Conservation (phyloP, 2,797 vertebrate species). For the Scyliorhinus canicula region DNA sequence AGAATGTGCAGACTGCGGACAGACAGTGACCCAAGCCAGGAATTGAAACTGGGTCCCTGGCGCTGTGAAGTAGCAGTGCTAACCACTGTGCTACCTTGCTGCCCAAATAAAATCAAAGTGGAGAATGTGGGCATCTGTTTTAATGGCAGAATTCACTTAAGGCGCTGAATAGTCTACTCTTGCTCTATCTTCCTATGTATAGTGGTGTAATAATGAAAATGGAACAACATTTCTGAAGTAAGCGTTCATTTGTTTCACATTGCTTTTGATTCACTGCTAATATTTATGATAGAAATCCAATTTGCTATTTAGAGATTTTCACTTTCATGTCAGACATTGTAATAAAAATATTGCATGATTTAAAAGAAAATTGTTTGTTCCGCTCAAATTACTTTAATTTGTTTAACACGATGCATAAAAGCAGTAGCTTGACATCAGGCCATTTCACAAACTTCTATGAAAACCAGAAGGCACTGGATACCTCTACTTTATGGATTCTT, state of each 20-base stretch:
- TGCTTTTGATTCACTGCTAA: background rate
- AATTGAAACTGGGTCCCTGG: no score
- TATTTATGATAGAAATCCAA: background rate
- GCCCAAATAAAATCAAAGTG: no score
- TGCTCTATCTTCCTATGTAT: background rate
- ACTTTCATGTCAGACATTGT: background rate
- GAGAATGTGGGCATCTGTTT: no score
- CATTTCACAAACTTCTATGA: background rate
- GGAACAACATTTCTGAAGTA: background rate
- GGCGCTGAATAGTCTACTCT: background rate
- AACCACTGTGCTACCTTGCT: no score
- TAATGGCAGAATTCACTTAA: background rate
- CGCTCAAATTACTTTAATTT: background rate
- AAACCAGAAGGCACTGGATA: background rate
- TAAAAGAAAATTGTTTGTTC: background rate
- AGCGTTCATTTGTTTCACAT: background rate
- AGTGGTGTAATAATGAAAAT: background rate
- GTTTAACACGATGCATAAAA: background rate
- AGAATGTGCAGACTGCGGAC: no score
- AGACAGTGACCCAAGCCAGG: no score
- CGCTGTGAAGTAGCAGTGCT: no score
- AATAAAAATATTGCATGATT: background rate
- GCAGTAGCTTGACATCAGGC: background rate
- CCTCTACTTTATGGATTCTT: background rate
- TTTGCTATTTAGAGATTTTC: constrained; percentile 8